Percentiles rank a stretch among this genome's conserved stretches.
Conservation (phyloP, 2,113 vertebrate species). For the Cathartes aura region DNA sequence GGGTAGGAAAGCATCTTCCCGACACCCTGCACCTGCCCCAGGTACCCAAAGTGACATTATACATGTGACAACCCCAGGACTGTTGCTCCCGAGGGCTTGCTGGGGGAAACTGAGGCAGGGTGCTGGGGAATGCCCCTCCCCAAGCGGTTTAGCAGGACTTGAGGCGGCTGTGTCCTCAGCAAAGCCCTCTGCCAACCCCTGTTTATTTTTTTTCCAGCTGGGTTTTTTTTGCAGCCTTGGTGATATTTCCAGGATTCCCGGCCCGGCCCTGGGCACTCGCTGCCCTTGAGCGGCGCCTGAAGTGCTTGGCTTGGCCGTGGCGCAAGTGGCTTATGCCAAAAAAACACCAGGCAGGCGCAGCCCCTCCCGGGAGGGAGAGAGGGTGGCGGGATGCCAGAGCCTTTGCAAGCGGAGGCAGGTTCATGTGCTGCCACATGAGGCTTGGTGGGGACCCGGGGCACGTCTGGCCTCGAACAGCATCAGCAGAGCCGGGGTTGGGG, state of each 20-base stretch:
- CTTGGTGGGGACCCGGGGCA: too few species aligned
- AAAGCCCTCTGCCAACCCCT: not conserved
- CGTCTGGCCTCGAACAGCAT: rapidly evolving
- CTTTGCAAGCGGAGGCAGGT: not conserved
- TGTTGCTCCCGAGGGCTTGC: not conserved
- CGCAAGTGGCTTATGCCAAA: not conserved
- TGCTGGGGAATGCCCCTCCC: rapidly evolving
- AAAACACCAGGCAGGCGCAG: not conserved
- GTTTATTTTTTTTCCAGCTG: not conserved
- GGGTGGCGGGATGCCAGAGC: not conserved
- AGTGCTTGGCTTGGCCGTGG: not conserved
- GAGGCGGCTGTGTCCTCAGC: rapidly evolving
- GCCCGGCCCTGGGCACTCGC: rapidly evolving
- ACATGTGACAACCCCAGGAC: not conserved
- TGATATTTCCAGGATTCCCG: not conserved
- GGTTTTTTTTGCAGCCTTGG: not conserved
- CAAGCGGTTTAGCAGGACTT: rapidly evolving
- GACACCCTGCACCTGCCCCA: too few species aligned
- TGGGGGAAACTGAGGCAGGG: not conserved
- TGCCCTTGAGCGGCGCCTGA: conserved; percentile 42
- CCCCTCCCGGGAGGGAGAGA: not conserved
- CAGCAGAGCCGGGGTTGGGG: not conserved
- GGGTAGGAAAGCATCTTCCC: not conserved
- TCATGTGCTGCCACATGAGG: rapidly evolving
- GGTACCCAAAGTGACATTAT: not conserved